phyloP scores from a whole-genome alignment of 2,888 invertebrate genomes.

The Brachypalpus laphriformis region DNA sequence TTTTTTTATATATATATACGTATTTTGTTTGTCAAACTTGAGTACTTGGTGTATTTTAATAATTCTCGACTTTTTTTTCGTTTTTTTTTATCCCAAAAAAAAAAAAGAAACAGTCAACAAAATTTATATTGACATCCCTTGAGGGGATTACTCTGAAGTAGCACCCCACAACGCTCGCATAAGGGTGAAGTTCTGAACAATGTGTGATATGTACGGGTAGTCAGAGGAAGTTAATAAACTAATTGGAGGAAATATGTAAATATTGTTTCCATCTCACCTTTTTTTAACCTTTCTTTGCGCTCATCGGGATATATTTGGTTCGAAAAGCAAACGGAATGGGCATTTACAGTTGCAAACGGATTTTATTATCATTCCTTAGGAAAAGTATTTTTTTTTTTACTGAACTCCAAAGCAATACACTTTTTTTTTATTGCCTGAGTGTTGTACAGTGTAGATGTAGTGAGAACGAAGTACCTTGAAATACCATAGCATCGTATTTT shows the following conservation, averaged over 20 bases:
- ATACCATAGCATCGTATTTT: not conserved
- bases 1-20: no score
- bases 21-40: not conserved
- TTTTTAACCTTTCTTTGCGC: not conserved
- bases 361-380: not conserved
- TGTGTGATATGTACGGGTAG: constrained; percentile 17
- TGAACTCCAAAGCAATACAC: not conserved
- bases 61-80: constrained; percentile 29
- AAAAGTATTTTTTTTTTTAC: not conserved
- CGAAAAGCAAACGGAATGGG: not conserved
- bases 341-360: not conserved
- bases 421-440: not conserved
- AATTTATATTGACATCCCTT: constrained; percentile 15
- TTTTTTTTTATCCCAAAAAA: constrained; percentile 13
- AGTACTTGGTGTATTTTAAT: constrained; percentile 22
- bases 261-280: constrained; percentile 24
- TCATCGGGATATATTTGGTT: not conserved
- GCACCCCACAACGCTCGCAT: not conserved
- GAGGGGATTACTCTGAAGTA: not conserved
- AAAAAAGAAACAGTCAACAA: not conserved
- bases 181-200: constrained; percentile 26
- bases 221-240: constrained; percentile 64
- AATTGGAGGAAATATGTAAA: constrained; percentile 67
- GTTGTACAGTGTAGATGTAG: not conserved
- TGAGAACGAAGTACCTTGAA: no score